Percentiles rank a stretch among this genome's conserved stretches.
These are phyloP conservation scores for Diloba caeruleocephala DNA, from an alignment of 2,888 invertebrate genomes.

Conservation along the genomic window DNA sequence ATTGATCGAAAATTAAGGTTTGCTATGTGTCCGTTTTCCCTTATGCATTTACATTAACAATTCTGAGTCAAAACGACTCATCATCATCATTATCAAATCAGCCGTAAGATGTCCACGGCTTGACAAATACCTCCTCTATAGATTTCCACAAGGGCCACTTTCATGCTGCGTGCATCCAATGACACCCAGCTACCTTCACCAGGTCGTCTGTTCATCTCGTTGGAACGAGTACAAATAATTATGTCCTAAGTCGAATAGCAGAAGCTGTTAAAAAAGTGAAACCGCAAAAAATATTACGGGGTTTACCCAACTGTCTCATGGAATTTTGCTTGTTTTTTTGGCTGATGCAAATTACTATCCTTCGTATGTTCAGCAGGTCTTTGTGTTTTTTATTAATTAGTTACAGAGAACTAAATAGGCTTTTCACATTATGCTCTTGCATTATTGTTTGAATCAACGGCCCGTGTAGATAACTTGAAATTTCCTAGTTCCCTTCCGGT, in stretches of 20 bases:
- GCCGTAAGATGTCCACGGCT: no score
- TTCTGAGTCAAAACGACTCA: no score
- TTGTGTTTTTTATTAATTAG: constrained; percentile 23
- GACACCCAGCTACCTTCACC: no score
- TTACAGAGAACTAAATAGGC: constrained; percentile 5
- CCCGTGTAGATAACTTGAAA: constrained; percentile 1
- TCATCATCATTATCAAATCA: no score
- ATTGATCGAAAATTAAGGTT: no score
- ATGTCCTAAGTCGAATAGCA: constrained; percentile 20
- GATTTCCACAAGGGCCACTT: no score
- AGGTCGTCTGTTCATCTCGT: no score
- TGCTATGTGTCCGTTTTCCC: no score
- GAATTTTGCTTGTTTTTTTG: constrained; percentile 41
- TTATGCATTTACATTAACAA: no score
- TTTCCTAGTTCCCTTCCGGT: constrained; percentile 9
- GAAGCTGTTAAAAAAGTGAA: constrained; percentile 17
- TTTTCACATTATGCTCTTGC: neutral
- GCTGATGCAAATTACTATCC: constrained; percentile 31
- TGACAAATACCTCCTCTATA: no score
- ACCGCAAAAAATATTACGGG: constrained; percentile 46
- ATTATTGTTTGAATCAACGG: constrained; percentile 15
- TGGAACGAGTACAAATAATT: constrained; percentile 10
- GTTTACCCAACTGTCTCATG: constrained; percentile 49
- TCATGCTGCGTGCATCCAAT: no score
- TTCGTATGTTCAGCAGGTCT: constrained; percentile 15